Conservation (phyloP, 2,888 invertebrate species). For the Empis stercorea region DNA sequence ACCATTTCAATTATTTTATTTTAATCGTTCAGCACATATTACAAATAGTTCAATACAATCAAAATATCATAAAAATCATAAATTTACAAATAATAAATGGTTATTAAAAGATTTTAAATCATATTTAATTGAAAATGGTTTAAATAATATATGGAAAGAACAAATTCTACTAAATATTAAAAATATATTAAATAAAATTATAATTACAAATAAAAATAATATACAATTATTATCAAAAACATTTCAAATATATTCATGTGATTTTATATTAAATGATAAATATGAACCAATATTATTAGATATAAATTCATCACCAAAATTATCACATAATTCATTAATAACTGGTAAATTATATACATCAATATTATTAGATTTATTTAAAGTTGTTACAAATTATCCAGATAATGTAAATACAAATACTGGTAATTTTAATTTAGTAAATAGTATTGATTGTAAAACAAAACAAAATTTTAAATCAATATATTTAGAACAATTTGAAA, state of each 20-base stretch:
- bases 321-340: no score
- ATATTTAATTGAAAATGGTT: slow-evolving; percentile 40
- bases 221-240: slow-evolving; percentile 55
- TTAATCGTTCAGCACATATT: slow-evolving; percentile 75
- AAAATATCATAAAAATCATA: slow-evolving; percentile 50
- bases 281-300: slow-evolving; percentile 82
- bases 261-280: slow-evolving; percentile 79
- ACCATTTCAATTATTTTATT: slow-evolving; percentile 61
- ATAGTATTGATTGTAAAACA: slow-evolving; percentile 13
- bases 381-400: slow-evolving; percentile 21
- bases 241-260: slow-evolving; percentile 85
- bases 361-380: no score
- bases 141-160: slow-evolving; percentile 50
- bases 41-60: slow-evolving; percentile 80
- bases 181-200: slow-evolving; percentile 63
- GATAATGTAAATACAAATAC: slow-evolving; percentile 36
- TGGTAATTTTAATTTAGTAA: slow-evolving; percentile 47
- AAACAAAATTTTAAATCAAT: no score
- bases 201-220: slow-evolving; percentile 65
- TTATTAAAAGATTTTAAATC: slow-evolving; percentile 55
- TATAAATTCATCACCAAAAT: slow-evolving; percentile 70
- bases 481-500: no score
- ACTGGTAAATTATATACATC: no score
- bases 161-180: slow-evolving; percentile 73
- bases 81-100: slow-evolving; percentile 80